Evolutionary conservation across 2,113 vertebrate genomes (phyloP), one percentile per base, ranked within the genome.

Genomic region (Hydrolagus affinis): DNA sequence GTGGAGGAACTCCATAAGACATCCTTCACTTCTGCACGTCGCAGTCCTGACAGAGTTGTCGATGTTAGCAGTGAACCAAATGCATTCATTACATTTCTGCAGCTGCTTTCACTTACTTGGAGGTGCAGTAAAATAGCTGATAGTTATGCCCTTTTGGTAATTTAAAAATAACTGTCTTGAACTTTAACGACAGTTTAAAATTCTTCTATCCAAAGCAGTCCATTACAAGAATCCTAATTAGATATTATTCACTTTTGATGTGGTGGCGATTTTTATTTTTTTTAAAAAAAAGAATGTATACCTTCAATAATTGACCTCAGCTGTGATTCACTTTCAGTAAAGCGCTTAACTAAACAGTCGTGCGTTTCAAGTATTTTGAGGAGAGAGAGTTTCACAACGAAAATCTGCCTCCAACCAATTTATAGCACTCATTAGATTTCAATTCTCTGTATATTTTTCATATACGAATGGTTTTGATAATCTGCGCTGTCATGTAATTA

Each of bases 81-180:
- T 0, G 59, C 12, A 30, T 77, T 60, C 21, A 57, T 60, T 77
- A 12, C 75, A 77, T 3, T 21, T 77, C 21, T 23, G 32, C 17
- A 74, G 72, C 74, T n/a, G 56, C 32, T 56, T 8, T 9, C 21
- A 57, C 21, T 76, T 76, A 76, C 59, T n/a, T 57, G 11, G 21
- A 56, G 21, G 8, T 59, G 21, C 14, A n/a, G 74, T 57, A 76
- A 76, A 57, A 21, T 76, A 59, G 19, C 8, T n/a, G 21, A 56
- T 21, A 76, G 74, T 76, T 44, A 44, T 19, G 44, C 11, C 21
- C 72, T 11, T 57, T 21, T 23, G 59, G 59, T 57, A 76, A 21
- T 59, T 76, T 76, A 59, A 19, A n/a, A 23, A 57, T 11, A 76
- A 76, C 74, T 76, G 74, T 76, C 74, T 76, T 76, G 44, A 76